Percentiles rank a stretch among this genome's conserved stretches.
Conservation (phyloP, 2,888 invertebrate genomes). For the Chymomyza procnemis region DNA sequence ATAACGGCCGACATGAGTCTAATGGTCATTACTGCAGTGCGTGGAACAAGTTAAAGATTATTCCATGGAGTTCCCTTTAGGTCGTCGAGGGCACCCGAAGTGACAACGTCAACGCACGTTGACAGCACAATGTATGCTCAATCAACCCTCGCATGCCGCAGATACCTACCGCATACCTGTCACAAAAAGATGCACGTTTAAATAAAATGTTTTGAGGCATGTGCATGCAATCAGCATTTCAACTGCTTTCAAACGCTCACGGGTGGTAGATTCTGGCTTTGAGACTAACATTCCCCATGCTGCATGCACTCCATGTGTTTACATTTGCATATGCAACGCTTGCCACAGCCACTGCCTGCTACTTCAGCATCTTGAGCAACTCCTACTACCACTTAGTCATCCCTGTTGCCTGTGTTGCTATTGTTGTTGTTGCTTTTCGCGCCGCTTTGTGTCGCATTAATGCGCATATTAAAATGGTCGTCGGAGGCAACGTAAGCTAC, state of each 20-base stretch:
- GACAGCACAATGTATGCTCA: too few relatives aligned
- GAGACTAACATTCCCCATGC: neutral
- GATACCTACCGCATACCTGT: neutral
- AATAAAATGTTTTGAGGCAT: constrained; percentile 40
- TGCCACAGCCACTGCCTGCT: neutral
- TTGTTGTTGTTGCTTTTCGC: constrained; percentile 56
- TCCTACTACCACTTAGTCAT: neutral
- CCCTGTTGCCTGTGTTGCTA: neutral
- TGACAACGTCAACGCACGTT: too few relatives aligned
- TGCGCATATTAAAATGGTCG: constrained; percentile 59
- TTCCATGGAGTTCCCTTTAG: too few relatives aligned
- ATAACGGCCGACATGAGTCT: too few relatives aligned
- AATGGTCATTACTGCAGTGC: too few relatives aligned
- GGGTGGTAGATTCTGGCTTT: neutral
- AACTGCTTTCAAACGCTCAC: neutral
- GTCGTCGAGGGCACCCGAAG: too few relatives aligned
- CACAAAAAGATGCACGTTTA: constrained; percentile 15
- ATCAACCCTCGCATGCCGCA: neutral
- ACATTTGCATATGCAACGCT: constrained; percentile 55
- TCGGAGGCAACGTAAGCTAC: constrained; percentile 20
- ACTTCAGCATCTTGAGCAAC: neutral
- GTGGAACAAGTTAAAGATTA: too few relatives aligned
- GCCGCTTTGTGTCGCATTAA: constrained; percentile 65
- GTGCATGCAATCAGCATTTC: constrained; percentile 54
- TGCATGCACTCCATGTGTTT: neutral